phyloP scores from a whole-genome alignment of 2,797 vertebrate species.

The Acipenser transmontanus region DNA sequence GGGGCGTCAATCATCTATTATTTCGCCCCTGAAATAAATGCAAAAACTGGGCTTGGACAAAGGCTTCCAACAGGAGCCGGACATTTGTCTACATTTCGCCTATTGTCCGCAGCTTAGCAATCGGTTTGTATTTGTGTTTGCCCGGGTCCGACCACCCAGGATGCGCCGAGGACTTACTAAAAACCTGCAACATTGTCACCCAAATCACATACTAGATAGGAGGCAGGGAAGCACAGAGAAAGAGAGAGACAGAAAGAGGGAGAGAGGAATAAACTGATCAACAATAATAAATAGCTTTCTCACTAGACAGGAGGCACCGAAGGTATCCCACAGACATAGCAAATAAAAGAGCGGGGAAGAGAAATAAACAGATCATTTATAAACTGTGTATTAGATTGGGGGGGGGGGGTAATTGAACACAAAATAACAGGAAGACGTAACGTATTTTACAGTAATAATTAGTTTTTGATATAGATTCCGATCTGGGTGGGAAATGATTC shows the following conservation, averaged over 20 bases:
- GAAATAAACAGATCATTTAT: not conserved
- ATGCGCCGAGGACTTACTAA: slow-evolving; percentile 85
- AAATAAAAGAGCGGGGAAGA: too few species aligned
- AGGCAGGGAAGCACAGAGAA: slow-evolving; percentile 62
- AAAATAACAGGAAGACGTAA: too few species aligned
- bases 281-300: slow-evolving; percentile 50
- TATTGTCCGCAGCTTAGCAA: slow-evolving; percentile 99
- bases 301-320: not conserved
- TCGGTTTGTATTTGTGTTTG: slow-evolving; percentile 99
- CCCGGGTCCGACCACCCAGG: slow-evolving; percentile 98
- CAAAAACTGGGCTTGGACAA: slow-evolving; percentile 97
- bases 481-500: too few species aligned
- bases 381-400: not conserved
- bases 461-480: too few species aligned
- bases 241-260: slow-evolving; percentile 28
- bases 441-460: too few species aligned
- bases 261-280: slow-evolving; percentile 61
- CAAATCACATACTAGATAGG: slow-evolving; percentile 93
- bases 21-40: slow-evolving; percentile 99
- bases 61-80: slow-evolving; percentile 99
- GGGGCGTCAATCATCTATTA: slow-evolving; percentile 99
- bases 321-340: too few species aligned
- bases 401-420: too few species aligned
- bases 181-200: slow-evolving; percentile 90
- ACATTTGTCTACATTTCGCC: slow-evolving; percentile 99